phyloP scores from a whole-genome alignment of 2,797 vertebrate species.

The Falco columbarius region DNA sequence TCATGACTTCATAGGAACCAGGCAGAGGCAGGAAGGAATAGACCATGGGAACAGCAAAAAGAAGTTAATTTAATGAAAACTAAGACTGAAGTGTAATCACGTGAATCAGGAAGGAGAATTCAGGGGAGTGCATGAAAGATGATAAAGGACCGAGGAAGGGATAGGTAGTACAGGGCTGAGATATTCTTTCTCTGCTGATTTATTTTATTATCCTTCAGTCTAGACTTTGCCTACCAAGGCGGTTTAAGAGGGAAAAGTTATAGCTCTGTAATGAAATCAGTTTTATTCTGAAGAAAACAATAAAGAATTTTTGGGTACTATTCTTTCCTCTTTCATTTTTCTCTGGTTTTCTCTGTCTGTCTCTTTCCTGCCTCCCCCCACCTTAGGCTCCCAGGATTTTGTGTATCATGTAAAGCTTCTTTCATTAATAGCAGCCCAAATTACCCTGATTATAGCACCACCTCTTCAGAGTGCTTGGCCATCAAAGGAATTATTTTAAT shows the following conservation, averaged over 20 bases:
- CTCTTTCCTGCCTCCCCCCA: neutral
- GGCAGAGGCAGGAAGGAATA: constrained; percentile 21
- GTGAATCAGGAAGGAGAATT: neutral
- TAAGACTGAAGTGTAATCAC: neutral
- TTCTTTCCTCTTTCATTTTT: neutral
- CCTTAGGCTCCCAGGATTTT: neutral
- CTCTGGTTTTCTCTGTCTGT: neutral
- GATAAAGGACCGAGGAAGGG: neutral
- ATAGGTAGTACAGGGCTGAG: neutral
- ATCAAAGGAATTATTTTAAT: neutral
- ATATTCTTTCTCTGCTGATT: neutral
- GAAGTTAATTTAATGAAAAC: constrained; percentile 6
- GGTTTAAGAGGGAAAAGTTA: neutral
- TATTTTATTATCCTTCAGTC: neutral
- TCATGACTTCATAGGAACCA: neutral
- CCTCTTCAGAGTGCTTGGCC: neutral
- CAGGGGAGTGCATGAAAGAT: neutral
- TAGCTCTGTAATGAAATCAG: neutral
- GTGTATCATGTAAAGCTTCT: neutral
- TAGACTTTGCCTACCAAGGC: neutral
- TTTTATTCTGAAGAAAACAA: neutral
- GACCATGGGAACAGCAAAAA: constrained; percentile 6
- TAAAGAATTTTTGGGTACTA: neutral
- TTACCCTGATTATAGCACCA: neutral
- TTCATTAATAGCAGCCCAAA: neutral